Base-by-base conservation (phyloP, 37 sponge, comb jelly and placozoan species). In the Diacarnus erythraeanus region DNA sequence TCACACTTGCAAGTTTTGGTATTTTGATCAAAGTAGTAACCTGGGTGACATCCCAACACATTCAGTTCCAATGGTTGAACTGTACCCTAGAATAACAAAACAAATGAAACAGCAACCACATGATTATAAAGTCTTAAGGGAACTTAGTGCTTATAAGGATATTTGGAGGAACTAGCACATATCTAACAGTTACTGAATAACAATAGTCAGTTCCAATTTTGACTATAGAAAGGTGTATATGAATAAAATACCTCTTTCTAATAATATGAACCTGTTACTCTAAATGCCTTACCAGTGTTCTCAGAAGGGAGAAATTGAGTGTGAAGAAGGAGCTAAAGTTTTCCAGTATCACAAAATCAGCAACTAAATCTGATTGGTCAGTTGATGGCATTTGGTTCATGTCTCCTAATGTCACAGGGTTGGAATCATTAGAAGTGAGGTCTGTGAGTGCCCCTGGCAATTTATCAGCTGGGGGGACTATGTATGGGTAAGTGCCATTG, bases 1-100 rank as follows among this genome's bases (percentile, higher is more conserved):
- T 79, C 66, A 59, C 89, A 82, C 25, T 18, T 56, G 65, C 92
- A 92, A 23, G 38, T 34, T 10, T 57, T 39, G 2, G 59, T 30
- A 0, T 58, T n/a, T 20, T 23, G 37, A 70, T 73, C 54, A 20
- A 30, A 41, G 1, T 25, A 18, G 51, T 92, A 92, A 26, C 92
- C 92, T n/a, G 92, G 92, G 30, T 88, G 88, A 69, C 92, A 92
- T 21, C 64, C 80, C 42, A 31, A 44, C 30, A 90, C 83, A 22
- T 0, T 27, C 44, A 87, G 71, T 8, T 27, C 20, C 23, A 81
- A 43, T 17, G 71, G 26, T 17, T 41, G 38, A 15, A 57, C 64
- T 1, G 35, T 25, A 3, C 87, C 87, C 87, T 87, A 37, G 3
- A 40, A 8, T 9, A 40, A 8, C 20, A 68, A 5, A 6, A 38